phyloP scores from a whole-genome alignment of 2,797 vertebrate genomes.

The Thaleichthys pacificus region DNA sequence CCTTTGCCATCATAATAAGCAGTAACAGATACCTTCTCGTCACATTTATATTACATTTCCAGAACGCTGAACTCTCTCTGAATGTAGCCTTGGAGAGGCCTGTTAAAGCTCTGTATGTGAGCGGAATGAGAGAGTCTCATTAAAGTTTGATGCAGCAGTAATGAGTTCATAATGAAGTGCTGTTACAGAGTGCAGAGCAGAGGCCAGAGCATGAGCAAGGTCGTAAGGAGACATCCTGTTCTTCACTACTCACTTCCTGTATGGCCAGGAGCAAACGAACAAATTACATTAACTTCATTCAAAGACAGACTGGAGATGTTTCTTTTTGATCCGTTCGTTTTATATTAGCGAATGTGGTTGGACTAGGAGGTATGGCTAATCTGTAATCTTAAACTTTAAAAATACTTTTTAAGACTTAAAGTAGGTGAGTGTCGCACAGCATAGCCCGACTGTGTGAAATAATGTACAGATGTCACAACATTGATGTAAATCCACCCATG shows the following conservation, averaged over 20 bases:
- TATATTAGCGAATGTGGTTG: too few species aligned
- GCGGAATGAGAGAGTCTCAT: slow-evolving; percentile 60
- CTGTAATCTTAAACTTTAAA: too few species aligned
- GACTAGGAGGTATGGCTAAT: too few species aligned
- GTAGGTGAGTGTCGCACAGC: too few species aligned
- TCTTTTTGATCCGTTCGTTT: too few species aligned
- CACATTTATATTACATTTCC: slow-evolving; percentile 4
- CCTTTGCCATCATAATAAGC: slow-evolving; percentile 40
- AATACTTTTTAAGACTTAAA: too few species aligned
- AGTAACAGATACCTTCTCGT: neutral
- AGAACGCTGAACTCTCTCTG: slow-evolving; percentile 20
- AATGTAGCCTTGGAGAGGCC: slow-evolving; percentile 40
- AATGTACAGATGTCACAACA: too few species aligned
- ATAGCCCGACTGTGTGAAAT: too few species aligned
- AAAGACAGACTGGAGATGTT: too few species aligned
- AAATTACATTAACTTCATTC: too few species aligned
- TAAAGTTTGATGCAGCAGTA: slow-evolving; percentile 68
- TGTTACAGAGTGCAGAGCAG: slow-evolving; percentile 18
- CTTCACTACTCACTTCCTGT: slow-evolving; percentile 46
- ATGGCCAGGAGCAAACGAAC: neutral
- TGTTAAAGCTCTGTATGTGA: slow-evolving; percentile 45
- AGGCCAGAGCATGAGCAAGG: slow-evolving; percentile 32
- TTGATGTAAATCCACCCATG: too few species aligned
- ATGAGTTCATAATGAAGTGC: slow-evolving; percentile 65
- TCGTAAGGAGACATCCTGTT: slow-evolving; percentile 53